Percentiles rank a stretch among this genome's conserved stretches.
These are phyloP conservation scores for Malurus alboscapulatus DNA, from an alignment of 2,113 vertebrate species.

Conservation along the genomic window DNA sequence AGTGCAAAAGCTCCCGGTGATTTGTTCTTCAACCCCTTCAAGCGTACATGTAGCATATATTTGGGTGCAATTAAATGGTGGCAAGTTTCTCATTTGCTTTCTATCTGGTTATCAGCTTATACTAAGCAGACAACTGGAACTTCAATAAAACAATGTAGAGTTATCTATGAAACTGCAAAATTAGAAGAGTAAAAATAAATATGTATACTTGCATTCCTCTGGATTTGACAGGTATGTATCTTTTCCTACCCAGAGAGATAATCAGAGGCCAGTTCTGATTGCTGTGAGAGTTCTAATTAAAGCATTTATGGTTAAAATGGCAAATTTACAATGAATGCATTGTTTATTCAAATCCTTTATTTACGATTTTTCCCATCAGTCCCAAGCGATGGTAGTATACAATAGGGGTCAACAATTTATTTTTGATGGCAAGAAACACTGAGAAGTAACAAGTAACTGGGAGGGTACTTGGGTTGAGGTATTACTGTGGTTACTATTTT, in stretches of 20 bases:
- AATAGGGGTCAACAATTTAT: background rate
- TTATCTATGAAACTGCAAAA: background rate
- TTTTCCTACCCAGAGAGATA: background rate
- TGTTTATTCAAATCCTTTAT: background rate
- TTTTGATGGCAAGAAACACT: background rate
- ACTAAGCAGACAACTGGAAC: background rate
- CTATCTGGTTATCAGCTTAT: background rate
- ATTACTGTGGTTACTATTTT: background rate
- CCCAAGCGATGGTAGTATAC: background rate
- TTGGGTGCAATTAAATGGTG: background rate
- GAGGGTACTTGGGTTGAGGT: background rate
- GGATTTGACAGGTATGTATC: background rate
- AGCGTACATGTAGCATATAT: background rate
- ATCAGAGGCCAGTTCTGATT: background rate
- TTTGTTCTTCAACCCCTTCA: background rate
- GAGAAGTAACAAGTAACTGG: background rate
- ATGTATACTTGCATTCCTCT: background rate
- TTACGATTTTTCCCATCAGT: background rate
- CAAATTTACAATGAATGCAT: background rate
- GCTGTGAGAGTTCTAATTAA: background rate
- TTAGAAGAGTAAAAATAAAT: background rate
- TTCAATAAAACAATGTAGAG: background rate
- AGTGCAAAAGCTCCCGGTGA: background rate
- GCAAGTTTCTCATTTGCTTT: background rate
- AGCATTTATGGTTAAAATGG: background rate